These are phyloP conservation scores for Tiaroga cobitis DNA, from an alignment of 2,797 vertebrate genomes.

Conservation along the genomic window DNA sequence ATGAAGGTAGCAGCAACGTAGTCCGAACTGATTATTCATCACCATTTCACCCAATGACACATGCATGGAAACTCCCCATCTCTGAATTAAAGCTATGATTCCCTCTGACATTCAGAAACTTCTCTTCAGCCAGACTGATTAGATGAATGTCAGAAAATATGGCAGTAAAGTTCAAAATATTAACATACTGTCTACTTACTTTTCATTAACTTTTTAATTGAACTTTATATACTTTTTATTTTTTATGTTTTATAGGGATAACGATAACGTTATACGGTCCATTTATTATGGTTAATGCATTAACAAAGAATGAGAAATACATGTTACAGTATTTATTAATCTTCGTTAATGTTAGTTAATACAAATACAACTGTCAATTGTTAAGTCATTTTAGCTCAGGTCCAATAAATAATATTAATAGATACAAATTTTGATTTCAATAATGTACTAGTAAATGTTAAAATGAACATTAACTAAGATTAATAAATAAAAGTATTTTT, in stretches of 20 bases:
- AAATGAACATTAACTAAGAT: neutral
- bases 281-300: neutral
- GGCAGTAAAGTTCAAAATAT: neutral
- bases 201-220: neutral
- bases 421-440: neutral
- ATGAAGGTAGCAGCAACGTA: constrained; percentile 3
- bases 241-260: neutral
- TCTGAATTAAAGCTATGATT: constrained; percentile 15
- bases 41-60: neutral
- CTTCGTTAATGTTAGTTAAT: neutral
- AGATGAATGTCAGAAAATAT: neutral
- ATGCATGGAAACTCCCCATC: neutral
- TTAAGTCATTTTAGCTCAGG: neutral
- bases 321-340: neutral
- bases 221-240: neutral
- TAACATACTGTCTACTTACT: neutral
- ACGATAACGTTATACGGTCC: neutral
- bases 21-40: constrained; percentile 28
- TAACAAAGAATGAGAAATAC: neutral
- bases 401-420: neutral
- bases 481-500: neutral
- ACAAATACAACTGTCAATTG: neutral
- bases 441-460: neutral
- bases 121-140: neutral
- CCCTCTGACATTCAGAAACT: neutral